Conservation (phyloP, 2,888 invertebrate genomes). For the Bellardia pandia region DNA sequence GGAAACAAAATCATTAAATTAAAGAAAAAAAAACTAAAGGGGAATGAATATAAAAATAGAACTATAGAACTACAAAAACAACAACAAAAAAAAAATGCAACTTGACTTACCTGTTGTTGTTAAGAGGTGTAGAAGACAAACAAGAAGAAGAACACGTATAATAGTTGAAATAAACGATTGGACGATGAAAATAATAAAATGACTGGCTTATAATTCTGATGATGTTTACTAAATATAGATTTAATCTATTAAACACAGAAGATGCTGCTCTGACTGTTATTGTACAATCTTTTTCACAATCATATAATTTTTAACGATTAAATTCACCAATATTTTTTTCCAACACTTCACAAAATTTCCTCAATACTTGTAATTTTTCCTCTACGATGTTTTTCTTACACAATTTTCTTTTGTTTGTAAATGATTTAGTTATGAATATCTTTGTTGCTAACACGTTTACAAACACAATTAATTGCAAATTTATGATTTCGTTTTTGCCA, state of each 20-base stretch:
- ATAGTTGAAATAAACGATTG: conserved; percentile 31
- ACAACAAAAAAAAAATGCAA: conserved; percentile 38
- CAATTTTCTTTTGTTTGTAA: conserved; percentile 26
- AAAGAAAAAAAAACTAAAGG: not conserved
- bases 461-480: conserved; percentile 21
- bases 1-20: not conserved
- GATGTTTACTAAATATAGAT: conserved; percentile 59
- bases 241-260: conserved; percentile 19
- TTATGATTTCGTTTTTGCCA: conserved; percentile 4
- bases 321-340: not conserved
- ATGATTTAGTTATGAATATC: not conserved
- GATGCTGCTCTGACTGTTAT: not conserved
- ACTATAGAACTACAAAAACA: not conserved
- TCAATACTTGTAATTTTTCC: conserved; percentile 28
- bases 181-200: conserved; percentile 38
- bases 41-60: conserved; percentile 8
- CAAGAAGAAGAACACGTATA: conserved; percentile 39
- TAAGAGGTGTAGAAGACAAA: conserved; percentile 54
- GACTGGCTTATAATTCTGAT: conserved; percentile 53
- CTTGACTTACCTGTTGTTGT: conserved; percentile 71
- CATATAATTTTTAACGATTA: not conserved
- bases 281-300: not conserved
- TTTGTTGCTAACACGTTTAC: not conserved
- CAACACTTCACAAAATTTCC: conserved; percentile 2
- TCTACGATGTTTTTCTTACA: not conserved